phyloP scores from a whole-genome alignment of 2,888 invertebrate species.

The Petrolisthes manimaculis region DNA sequence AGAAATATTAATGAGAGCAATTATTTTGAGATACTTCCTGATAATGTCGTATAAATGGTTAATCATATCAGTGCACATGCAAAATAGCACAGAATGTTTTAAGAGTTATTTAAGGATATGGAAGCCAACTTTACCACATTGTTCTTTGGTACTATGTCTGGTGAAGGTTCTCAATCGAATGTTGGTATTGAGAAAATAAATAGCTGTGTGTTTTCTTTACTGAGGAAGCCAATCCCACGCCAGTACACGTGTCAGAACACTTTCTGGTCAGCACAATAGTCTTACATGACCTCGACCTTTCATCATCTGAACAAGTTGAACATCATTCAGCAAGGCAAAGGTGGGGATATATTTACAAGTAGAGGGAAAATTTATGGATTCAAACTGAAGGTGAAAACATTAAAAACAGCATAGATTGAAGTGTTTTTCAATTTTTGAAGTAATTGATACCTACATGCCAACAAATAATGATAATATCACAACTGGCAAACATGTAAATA shows the following conservation, averaged over 20 bases:
- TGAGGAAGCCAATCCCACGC: conserved; percentile 34
- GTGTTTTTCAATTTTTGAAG: conserved; percentile 18
- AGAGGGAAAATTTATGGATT: conserved; percentile 38
- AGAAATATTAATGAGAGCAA: conserved; percentile 4
- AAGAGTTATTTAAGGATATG: conserved; percentile 22
- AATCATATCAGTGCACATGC: conserved; percentile 32
- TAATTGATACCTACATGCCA: conserved; percentile 5
- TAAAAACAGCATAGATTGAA: conserved; percentile 28
- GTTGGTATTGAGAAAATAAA: conserved; percentile 10
- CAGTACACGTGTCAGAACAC: conserved; percentile 2
- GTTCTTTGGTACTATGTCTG: conserved; percentile 1
- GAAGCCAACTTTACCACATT: not conserved
- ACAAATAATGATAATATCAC: too few relatives aligned
- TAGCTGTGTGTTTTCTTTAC: conserved; percentile 7
- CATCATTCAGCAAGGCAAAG: conserved; percentile 39
- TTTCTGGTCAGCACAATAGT: conserved; percentile 36
- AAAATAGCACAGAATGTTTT: conserved; percentile 5
- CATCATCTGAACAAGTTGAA: conserved; percentile 36
- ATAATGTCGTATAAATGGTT: conserved; percentile 30
- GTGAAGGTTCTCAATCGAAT: not conserved
- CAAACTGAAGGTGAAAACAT: conserved; percentile 17
- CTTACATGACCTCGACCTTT: conserved; percentile 43
- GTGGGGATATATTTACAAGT: conserved; percentile 38
- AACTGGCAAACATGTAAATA: too few relatives aligned
- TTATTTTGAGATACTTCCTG: not conserved